These are phyloP conservation scores for Drosophila melanica DNA, from an alignment of 1,140 invertebrate genomes.

Conservation along the genomic window DNA sequence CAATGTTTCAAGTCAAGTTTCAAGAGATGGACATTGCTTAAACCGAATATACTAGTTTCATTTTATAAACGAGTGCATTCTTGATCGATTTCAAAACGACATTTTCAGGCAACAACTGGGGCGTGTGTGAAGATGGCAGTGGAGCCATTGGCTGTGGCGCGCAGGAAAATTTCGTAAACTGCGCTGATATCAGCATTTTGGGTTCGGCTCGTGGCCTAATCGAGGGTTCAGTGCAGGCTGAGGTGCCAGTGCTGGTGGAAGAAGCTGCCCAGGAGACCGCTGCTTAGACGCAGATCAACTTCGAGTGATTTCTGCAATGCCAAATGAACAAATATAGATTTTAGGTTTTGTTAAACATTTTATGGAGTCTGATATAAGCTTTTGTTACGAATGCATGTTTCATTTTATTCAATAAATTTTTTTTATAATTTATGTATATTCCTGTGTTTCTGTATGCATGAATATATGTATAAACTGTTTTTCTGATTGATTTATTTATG, in stretches of 20 bases:
- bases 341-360: slow-evolving; percentile 6
- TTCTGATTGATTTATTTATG: slow-evolving; percentile 1
- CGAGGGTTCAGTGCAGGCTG: slow-evolving; percentile 2
- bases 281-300: neutral
- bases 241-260: slow-evolving; percentile 51
- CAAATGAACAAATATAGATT: slow-evolving; percentile 29
- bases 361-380: neutral
- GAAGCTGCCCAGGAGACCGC: neutral
- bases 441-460: slow-evolving; percentile 58
- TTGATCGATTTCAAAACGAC: no score
- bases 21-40: no score
- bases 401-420: slow-evolving; percentile 63
- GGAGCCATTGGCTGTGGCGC: slow-evolving; percentile 85
- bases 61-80: no score
- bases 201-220: slow-evolving; percentile 30
- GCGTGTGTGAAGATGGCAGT: slow-evolving; percentile 84
- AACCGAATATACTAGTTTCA: no score
- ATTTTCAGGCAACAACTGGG: slow-evolving; percentile 84
- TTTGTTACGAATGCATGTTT: slow-evolving; percentile 57
- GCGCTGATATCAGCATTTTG: slow-evolving; percentile 87
- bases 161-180: slow-evolving; percentile 88
- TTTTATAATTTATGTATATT: slow-evolving; percentile 44
- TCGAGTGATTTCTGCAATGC: neutral
- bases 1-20: no score
- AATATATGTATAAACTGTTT: slow-evolving; percentile 44